These are phyloP conservation scores for Actinernus sp. DNA, from an alignment of 92 coral and sea anemone species.

Conservation along the genomic window DNA sequence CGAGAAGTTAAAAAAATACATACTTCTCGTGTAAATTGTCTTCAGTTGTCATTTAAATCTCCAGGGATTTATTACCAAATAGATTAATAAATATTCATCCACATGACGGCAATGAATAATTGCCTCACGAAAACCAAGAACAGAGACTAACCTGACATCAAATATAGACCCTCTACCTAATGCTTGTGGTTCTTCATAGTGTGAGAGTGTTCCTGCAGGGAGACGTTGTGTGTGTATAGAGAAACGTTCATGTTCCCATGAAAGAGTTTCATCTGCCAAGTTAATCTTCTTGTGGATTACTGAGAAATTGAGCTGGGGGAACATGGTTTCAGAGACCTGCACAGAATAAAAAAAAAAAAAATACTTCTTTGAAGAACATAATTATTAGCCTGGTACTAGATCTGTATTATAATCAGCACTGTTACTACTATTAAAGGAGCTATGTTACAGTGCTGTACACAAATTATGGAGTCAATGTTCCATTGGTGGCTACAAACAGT, in stretches of 20 bases:
- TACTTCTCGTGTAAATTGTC: too few species aligned
- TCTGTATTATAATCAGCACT: background rate
- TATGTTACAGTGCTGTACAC: too few species aligned
- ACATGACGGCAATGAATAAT: too few species aligned
- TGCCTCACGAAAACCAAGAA: too few species aligned
- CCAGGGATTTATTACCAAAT: too few species aligned
- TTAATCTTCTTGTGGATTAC: slow-evolving; percentile 93
- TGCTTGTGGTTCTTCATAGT: slow-evolving; percentile 78
- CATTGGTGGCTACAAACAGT: too few species aligned
- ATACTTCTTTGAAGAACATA: too few species aligned
- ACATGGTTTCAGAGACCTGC: slow-evolving; percentile 80
- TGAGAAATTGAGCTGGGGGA: slow-evolving; percentile 85
- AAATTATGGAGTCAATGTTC: too few species aligned
- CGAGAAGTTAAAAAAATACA: too few species aligned
- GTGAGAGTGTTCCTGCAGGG: slow-evolving; percentile 96
- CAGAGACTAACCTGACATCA: slow-evolving; percentile 84
- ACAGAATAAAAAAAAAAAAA: background rate
- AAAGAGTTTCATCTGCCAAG: slow-evolving; percentile 85
- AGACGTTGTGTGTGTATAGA: slow-evolving; percentile 93
- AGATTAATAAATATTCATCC: too few species aligned
- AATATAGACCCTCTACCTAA: slow-evolving; percentile 91
- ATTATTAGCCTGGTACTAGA: background rate
- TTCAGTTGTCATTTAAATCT: too few species aligned
- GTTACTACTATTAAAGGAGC: too few species aligned
- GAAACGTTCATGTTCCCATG: slow-evolving; percentile 98